A percentile compares a stretch with the other conserved stretches of the same genome.
Evolutionary conservation across 2,888 invertebrate genomes (phyloP).

Genomic region (Artemia sinica): DNA sequence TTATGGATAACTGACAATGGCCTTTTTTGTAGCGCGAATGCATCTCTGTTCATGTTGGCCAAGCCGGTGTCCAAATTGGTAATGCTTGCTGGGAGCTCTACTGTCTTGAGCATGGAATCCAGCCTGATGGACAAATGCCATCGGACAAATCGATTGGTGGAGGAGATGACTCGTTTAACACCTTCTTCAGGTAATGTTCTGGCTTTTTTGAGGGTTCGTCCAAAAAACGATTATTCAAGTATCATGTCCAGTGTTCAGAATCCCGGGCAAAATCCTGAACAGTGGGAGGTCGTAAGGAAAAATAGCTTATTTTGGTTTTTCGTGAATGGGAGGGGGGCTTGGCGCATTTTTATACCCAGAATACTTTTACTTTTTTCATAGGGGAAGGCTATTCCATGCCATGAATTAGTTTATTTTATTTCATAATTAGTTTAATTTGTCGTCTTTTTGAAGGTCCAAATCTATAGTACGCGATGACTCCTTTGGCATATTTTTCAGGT

Average conservation of each 20-base stretch:
- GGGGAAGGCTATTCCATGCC: no score
- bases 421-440: no score
- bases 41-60: constrained; percentile 60
- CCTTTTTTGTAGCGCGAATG: constrained; percentile 46
- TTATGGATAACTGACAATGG: no score
- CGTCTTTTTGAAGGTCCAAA: no score
- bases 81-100: constrained; percentile 70
- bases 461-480: constrained; percentile 34
- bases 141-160: constrained; percentile 66
- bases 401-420: no score
- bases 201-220: constrained; percentile 25
- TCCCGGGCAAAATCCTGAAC: constrained; percentile 33
- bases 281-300: no score
- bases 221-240: constrained; percentile 24
- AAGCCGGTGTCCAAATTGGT: constrained; percentile 66
- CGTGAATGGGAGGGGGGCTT: no score
- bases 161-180: no score
- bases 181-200: constrained; percentile 32
- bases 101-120: constrained; percentile 59
- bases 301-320: no score
- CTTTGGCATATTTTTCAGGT: constrained; percentile 36
- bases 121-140: constrained; percentile 65
- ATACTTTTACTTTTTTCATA: no score
- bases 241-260: constrained; percentile 35
- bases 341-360: no score